Evolutionary conservation across 2,797 vertebrate genomes (phyloP), one percentile per base, ranked within the genome.

Genomic region (Chaenodraco wilsoni): DNA sequence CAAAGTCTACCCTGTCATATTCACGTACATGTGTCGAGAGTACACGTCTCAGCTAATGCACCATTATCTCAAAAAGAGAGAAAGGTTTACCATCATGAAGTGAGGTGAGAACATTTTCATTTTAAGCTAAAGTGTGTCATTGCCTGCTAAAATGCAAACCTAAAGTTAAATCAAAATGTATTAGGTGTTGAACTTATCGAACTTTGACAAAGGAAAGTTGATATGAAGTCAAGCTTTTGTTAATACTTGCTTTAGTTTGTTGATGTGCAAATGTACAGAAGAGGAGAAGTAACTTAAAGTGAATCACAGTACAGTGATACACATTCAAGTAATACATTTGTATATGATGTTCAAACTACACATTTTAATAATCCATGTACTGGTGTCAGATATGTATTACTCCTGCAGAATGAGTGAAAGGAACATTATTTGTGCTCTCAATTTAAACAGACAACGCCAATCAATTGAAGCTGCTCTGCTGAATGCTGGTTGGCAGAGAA

Each of bases 101-200:
- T 55, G 43, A 91, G 90, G 90, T 94, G 60, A 92, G 90, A 79
- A 46, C 6, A 48, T 19, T 72, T 84, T 74, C 5, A 41, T 37
- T 50, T 59, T 71, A 15, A 33, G 1, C 0, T 31, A 54, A 46
- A 48, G 5, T 45, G 51, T 67, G 12, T 14, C 7, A 16, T 72
- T 71, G 0, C 5, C 3, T 57, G 10, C 2, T 44, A 44, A 75
- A 14, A 37, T 19, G 27, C 4, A 69, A 55, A 46, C 45, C 1
- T 43, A 1, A 54, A 21, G 33, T 37, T 37, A 78, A 41, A 16
- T 23, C 16, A 19, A 19, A 37, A 37, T 7, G 33, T 7, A 37
- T 37, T 37, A 37, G 8, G 33, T 37, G 33, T 37, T 37, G 6
- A 37, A 37, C 33, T 9, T 37, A 37, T 55, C 66, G 65, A 19